Percentiles rank a stretch among this genome's conserved stretches.
These are phyloP conservation scores for Muntiacus reevesi DNA, from an alignment of 2,113 vertebrate genomes.

Conservation along the genomic window DNA sequence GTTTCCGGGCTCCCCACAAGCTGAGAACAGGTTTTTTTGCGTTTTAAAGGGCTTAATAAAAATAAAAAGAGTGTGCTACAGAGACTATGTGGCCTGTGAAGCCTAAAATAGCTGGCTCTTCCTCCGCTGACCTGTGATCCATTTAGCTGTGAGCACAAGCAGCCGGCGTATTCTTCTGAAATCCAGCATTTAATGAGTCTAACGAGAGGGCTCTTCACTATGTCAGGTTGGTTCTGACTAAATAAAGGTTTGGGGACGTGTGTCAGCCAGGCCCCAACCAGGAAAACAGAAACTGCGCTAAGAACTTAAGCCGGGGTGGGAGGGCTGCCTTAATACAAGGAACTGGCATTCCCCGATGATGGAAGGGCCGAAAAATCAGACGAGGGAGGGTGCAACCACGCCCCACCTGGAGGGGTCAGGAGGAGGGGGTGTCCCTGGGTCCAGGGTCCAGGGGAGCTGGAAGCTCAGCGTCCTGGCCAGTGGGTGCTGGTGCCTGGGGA, in stretches of 20 bases:
- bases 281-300: not conserved
- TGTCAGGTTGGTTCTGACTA: not conserved
- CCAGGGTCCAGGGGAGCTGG: not conserved
- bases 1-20: not conserved
- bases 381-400: not conserved
- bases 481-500: accelerated
- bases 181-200: not conserved
- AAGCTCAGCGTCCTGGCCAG: not conserved
- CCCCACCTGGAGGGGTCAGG: not conserved
- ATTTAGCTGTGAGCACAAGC: not conserved
- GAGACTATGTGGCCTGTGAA: not conserved
- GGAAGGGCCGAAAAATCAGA: not conserved
- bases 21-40: not conserved
- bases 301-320: not conserved
- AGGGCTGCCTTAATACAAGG: not conserved
- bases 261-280: not conserved
- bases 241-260: not conserved
- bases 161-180: not conserved
- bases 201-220: not conserved
- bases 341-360: accelerated
- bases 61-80: not conserved
- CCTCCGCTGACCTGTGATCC: not conserved
- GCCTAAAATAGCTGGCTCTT: not conserved
- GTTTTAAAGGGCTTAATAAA: not conserved
- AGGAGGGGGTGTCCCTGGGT: accelerated